Percentiles rank a stretch among this genome's conserved stretches.
These are phyloP conservation scores for Gibbula magus DNA, from an alignment of 2,888 invertebrate species.

Conservation along the genomic window DNA sequence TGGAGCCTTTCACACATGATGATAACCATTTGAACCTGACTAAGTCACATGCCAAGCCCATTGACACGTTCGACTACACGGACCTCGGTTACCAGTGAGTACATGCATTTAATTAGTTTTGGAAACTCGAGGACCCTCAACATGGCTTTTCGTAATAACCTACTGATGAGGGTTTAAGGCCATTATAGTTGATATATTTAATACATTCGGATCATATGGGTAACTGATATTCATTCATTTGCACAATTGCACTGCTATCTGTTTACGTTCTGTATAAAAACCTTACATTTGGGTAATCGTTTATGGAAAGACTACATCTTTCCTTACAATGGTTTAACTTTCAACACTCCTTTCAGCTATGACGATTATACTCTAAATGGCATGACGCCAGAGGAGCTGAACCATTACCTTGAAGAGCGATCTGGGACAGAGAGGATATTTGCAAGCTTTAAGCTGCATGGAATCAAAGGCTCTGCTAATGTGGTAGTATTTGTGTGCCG, in stretches of 20 bases:
- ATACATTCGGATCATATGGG: too few relatives aligned
- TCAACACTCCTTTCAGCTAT: slow-evolving; percentile 12
- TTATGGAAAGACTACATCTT: too few relatives aligned
- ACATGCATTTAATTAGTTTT: too few relatives aligned
- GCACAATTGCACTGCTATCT: too few relatives aligned
- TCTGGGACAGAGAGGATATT: slow-evolving; percentile 34
- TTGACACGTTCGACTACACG: slow-evolving; percentile 29
- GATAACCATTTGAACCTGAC: slow-evolving; percentile 41
- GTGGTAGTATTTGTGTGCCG: slow-evolving; percentile 33
- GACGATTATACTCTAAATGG: slow-evolving; percentile 40
- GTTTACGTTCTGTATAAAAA: too few relatives aligned
- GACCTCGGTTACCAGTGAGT: slow-evolving; percentile 29
- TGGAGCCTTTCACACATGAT: slow-evolving; percentile 37
- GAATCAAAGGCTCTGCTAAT: slow-evolving; percentile 40
- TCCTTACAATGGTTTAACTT: too few relatives aligned
- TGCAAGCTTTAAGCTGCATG: slow-evolving; percentile 38
- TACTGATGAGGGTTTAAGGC: too few relatives aligned
- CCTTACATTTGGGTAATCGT: too few relatives aligned
- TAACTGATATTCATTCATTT: too few relatives aligned
- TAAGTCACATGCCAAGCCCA: slow-evolving; percentile 22
- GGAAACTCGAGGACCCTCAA: too few relatives aligned
- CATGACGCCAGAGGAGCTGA: slow-evolving; percentile 28
- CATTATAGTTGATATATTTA: too few relatives aligned
- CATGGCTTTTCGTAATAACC: too few relatives aligned
- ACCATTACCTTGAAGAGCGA: slow-evolving; percentile 30